Percentiles rank a stretch among this genome's conserved stretches.
phyloP scores from a whole-genome alignment of 1,140 invertebrate species.

The Ganaspis sp. region DNA sequence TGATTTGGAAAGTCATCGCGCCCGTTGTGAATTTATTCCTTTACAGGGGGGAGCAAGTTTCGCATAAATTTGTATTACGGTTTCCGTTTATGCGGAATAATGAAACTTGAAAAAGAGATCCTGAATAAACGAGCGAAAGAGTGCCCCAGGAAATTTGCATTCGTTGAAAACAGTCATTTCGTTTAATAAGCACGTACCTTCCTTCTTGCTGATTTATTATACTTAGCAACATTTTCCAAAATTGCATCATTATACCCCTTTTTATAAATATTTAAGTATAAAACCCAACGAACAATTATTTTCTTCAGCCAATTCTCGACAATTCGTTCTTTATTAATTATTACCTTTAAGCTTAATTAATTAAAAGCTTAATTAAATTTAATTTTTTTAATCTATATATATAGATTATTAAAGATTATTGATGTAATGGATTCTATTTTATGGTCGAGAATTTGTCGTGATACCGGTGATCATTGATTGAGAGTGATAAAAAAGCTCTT shows the following conservation, averaged over 20 bases:
- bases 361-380: too few relatives aligned
- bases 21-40: conserved; percentile 22
- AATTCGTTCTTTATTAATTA: too few relatives aligned
- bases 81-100: conserved; percentile 24
- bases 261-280: background rate
- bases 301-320: too few relatives aligned
- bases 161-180: conserved; percentile 30
- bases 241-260: background rate
- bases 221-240: background rate
- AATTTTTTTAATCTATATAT: too few relatives aligned
- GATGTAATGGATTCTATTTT: too few relatives aligned
- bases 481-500: conserved; percentile 30
- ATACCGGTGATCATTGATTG: background rate
- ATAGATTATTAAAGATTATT: too few relatives aligned
- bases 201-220: background rate
- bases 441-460: too few relatives aligned
- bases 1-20: conserved; percentile 14
- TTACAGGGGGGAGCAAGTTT: background rate
- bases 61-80: conserved; percentile 31
- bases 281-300: too few relatives aligned
- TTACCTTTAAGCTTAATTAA: too few relatives aligned
- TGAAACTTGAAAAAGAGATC: conserved; percentile 30
- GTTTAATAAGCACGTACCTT: conserved; percentile 13
- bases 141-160: conserved; percentile 23
- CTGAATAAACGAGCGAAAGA: conserved; percentile 20